These are phyloP conservation scores for Phocides pigmalion DNA, from an alignment of 1,140 invertebrate genomes.

Conservation along the genomic window DNA sequence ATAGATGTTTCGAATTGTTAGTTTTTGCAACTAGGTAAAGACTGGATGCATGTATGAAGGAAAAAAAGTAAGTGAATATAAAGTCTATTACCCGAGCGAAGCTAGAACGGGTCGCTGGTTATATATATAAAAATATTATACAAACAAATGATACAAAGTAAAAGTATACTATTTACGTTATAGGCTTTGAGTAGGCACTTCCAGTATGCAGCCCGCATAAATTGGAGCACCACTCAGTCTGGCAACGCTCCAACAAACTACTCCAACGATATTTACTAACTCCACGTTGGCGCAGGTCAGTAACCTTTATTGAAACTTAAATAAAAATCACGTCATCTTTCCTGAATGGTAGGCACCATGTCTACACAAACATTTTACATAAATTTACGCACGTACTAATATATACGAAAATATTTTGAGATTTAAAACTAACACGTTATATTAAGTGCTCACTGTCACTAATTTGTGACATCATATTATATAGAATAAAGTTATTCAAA, in stretches of 20 bases:
- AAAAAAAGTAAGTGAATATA: not conserved
- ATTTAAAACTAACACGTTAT: too few species aligned
- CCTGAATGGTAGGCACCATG: not conserved
- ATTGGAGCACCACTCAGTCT: conserved; percentile 39
- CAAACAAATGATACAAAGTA: not conserved
- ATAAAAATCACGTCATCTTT: not conserved
- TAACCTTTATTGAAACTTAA: conserved; percentile 13
- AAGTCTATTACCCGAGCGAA: too few species aligned
- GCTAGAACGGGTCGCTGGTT: too few species aligned
- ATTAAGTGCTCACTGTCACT: too few species aligned
- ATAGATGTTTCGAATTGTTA: too few species aligned
- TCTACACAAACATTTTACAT: not conserved
- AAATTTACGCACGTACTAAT: too few species aligned
- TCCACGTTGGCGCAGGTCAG: conserved; percentile 29
- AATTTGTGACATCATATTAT: too few species aligned
- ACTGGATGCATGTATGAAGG: not conserved
- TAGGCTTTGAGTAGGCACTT: conserved; percentile 32
- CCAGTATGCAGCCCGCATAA: conserved; percentile 25
- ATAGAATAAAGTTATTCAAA: too few species aligned
- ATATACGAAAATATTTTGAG: too few species aligned
- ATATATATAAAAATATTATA: not conserved
- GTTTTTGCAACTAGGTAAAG: too few species aligned
- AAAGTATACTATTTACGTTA: conserved; percentile 5
- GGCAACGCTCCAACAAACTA: conserved; percentile 35
- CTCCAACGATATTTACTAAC: conserved; percentile 26